These are phyloP conservation scores for Bryconaethiops microstoma DNA, from an alignment of 2,797 vertebrate genomes.

Conservation along the genomic window DNA sequence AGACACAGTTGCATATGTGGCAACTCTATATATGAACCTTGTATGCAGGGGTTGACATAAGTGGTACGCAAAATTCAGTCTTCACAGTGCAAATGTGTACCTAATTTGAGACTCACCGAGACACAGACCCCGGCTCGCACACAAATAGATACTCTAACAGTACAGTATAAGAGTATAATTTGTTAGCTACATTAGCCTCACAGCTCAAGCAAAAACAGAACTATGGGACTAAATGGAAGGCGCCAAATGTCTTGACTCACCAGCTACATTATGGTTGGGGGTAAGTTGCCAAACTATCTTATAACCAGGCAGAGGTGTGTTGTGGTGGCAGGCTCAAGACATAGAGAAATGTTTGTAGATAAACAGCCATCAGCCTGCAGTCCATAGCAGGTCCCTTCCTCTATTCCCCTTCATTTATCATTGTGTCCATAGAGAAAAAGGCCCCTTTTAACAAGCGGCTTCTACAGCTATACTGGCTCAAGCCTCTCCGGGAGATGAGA, in stretches of 20 bases:
- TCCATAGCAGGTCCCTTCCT: constrained; percentile 52
- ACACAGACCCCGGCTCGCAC: no score
- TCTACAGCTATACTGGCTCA: constrained; percentile 39
- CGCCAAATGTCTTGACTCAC: neutral
- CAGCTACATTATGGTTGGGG: neutral
- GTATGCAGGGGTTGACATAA: no score
- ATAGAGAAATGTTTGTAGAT: constrained; percentile 52
- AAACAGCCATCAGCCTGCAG: constrained; percentile 52
- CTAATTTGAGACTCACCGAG: no score
- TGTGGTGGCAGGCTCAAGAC: constrained; percentile 44
- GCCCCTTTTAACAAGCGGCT: constrained; percentile 50
- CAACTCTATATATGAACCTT: no score
- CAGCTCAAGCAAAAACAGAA: no score
- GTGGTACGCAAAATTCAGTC: no score
- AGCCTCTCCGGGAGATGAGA: constrained; percentile 46
- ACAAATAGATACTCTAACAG: no score
- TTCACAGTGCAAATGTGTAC: no score
- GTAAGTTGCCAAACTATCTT: constrained; percentile 18
- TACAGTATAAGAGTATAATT: no score
- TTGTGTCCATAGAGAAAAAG: constrained; percentile 44
- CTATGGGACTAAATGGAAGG: no score
- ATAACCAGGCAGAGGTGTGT: constrained; percentile 23
- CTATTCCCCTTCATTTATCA: constrained; percentile 62
- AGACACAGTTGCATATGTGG: no score
- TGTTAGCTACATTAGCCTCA: no score